Percentiles rank a stretch among this genome's conserved stretches.
Conservation (phyloP, 2,888 invertebrate species). For the Aphodius sticticus region DNA sequence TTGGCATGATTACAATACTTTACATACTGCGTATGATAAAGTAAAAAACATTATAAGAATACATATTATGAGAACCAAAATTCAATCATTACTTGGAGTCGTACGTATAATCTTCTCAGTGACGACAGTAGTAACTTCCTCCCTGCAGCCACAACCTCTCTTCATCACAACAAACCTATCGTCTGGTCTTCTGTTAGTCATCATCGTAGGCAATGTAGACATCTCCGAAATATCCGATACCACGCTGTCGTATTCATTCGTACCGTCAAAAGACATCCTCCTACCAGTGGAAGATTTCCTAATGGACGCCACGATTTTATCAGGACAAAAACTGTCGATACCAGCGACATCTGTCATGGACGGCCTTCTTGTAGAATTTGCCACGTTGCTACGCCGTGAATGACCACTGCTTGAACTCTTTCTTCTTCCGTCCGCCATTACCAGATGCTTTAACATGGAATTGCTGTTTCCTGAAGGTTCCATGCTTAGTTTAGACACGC, state of each 20-base stretch:
- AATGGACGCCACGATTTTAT: background rate
- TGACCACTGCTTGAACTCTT: background rate
- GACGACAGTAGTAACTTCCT: background rate
- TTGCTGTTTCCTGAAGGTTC: background rate
- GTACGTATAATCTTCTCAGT: background rate
- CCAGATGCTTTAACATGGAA: background rate
- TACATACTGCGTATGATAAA: too few relatives aligned
- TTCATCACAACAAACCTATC: background rate
- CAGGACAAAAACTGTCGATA: background rate
- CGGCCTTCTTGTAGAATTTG: background rate
- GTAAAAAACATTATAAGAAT: too few relatives aligned
- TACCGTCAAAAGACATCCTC: background rate
- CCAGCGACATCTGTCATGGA: background rate
- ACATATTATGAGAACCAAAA: too few relatives aligned
- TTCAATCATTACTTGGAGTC: background rate
- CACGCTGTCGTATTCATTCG: background rate
- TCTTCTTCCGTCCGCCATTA: background rate
- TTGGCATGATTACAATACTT: too few relatives aligned
- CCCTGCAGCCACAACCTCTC: background rate
- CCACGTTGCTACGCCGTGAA: background rate
- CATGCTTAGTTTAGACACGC: background rate
- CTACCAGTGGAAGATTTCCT: background rate
- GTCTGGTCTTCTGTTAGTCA: background rate
- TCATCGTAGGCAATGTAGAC: background rate
- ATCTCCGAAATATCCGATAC: background rate